Evolutionary conservation across 1,140 invertebrate species (phyloP), one percentile per base, ranked within the genome.

Genomic region (Drosophila hydei): DNA sequence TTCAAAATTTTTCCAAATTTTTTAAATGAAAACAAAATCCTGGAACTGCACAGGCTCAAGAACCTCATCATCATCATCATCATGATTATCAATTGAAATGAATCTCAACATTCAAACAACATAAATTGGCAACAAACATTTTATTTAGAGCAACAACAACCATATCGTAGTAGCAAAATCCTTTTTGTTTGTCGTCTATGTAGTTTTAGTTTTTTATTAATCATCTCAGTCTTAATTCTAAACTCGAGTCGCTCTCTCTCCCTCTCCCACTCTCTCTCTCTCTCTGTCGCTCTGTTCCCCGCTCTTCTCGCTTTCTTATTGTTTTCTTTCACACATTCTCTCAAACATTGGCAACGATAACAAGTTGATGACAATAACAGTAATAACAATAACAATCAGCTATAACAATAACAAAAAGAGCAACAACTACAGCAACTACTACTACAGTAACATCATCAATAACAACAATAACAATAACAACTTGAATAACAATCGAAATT

Each of bases 181-280:
- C 1, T n/a, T 48, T 61, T 61, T 16, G 40, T 45, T 65, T 65
- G 23, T 55, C 45, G 23, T 55, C 45, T 55, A 18, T 27, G 27
- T 47, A 25, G 27, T 19, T 58, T 67, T 30, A 38, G 19, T 59
- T 59, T 3, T 21, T 19, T 42, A 21, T 19, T 65, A 48, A 18
- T 25, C 6, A 36, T 30, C 0, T 30, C 27, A 30, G 9, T 0
- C 27, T 30, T n/a, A n/a, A n/a, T n/a, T n/a, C n/a, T n/a, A n/a
- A n/a, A n/a, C 27, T 30, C 27, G 27, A 30, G 9, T 8, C 27
- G 7, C 27, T 30, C 27, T 7, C 27, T 30, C 27, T 30, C 27
- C 1, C 27, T 30, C 1, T 33, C 30, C n/a, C n/a, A n/a, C n/a
- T 33, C 30, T 11, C 19, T 12, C 19, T 4, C 9, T 18, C 40